phyloP scores from a whole-genome alignment of 1,140 invertebrate species.

The Drosophila bocki region DNA sequence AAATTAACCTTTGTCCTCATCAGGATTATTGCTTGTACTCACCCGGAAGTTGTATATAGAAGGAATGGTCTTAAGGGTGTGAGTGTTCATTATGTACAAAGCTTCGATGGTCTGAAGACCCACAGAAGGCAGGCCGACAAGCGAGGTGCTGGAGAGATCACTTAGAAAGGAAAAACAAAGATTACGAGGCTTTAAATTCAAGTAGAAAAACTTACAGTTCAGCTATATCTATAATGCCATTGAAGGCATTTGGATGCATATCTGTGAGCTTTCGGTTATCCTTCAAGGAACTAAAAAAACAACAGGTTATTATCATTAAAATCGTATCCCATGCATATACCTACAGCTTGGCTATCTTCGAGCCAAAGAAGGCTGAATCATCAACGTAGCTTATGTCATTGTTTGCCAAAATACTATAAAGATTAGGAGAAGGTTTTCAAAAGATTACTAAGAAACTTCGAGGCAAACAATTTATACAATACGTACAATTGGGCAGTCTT shows the following conservation, averaged over 20 bases:
- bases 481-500: constrained; percentile 88
- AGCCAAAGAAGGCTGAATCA: constrained; percentile 88
- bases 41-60: constrained; percentile 92
- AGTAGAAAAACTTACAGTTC: constrained; percentile 87
- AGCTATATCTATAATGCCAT: constrained; percentile 87
- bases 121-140: constrained; percentile 89
- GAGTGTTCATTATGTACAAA: constrained; percentile 90
- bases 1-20: not conserved
- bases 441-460: not conserved
- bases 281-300: constrained; percentile 88
- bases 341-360: constrained; percentile 89
- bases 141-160: constrained; percentile 91
- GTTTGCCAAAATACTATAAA: constrained; percentile 87
- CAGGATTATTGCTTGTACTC: constrained; percentile 44
- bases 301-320: not conserved
- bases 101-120: constrained; percentile 90
- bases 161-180: constrained; percentile 84
- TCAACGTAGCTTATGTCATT: constrained; percentile 88
- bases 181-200: not conserved
- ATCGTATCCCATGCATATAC: constrained; percentile 60
- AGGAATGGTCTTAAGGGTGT: constrained; percentile 91
- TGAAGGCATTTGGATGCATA: constrained; percentile 89
- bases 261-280: constrained; percentile 88
- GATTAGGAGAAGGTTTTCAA: not conserved
- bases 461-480: constrained; percentile 69